Evolutionary conservation across 2,797 vertebrate species (phyloP), one percentile per base, ranked within the genome.

Genomic region (Antennarius maculatus): DNA sequence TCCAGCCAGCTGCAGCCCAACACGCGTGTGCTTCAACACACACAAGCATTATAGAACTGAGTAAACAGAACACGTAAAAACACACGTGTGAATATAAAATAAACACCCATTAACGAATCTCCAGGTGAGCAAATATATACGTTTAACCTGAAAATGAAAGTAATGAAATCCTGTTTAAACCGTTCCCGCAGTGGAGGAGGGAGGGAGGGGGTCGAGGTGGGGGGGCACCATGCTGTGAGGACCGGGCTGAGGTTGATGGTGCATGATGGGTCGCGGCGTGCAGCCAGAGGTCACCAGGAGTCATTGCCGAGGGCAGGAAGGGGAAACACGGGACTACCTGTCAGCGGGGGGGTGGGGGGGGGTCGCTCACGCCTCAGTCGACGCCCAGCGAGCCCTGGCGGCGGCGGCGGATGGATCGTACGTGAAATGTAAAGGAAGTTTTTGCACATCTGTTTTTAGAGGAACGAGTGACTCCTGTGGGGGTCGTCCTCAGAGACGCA

Each of bases 271-370:
- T 71, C 29, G 6, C 57, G 10, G 45, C 54, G 6, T 52, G 66
- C 47, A 70, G 51, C 59, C 82, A 66, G 70, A 70, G 76, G 80
- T 84, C 85, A 79, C 69, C 68, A 69, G 76, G 69, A 83, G 75
- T 69, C 66, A 76, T 85, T 80, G 86, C 69, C 12, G 17, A 39
- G 43, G 55, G 67, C 76, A 86, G 88, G 88, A 90, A 91, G 88
- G 80, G 81, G 76, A 88, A 88, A 87, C 83, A 77, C 73, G 74
- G 75, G 41, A 66, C 76, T 86, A 89, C 90, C 85, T 88, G 79
- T 83, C 80, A 55, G 56, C 54, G 23, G 23, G 23, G 23, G 23
- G 23, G 23, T 23, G 23, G 23, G 23, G 23, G 23, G 76, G 57
- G 81, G 79, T 86, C 83, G 76, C 46, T 51, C 73, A 69, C 16